Evolutionary conservation across 2,797 vertebrate species (phyloP).

Genomic region (Rhadinocentrus ornatus): DNA sequence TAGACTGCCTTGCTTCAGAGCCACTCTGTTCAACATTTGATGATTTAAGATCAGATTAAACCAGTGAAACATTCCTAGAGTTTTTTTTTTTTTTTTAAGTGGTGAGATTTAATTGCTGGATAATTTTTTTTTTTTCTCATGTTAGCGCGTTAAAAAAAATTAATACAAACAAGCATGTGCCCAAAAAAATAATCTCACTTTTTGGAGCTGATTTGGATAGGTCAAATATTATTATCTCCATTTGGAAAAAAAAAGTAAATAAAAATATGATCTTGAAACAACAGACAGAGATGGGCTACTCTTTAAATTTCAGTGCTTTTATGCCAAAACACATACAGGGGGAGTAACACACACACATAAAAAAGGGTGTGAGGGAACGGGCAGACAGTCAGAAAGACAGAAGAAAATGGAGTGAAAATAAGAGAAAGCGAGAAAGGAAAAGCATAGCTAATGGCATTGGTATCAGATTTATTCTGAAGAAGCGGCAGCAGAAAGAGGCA

Average conservation of each 20-base stretch:
- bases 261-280: slow-evolving; percentile 75
- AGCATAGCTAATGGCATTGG: slow-evolving; percentile 92
- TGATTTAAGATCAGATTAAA: slow-evolving; percentile 70
- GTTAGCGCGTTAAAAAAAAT: slow-evolving; percentile 40
- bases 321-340: slow-evolving; percentile 79
- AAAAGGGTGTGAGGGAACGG: not conserved
- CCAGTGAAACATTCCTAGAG: slow-evolving; percentile 52
- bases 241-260: slow-evolving; percentile 35
- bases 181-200: slow-evolving; percentile 64
- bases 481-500: slow-evolving; percentile 81
- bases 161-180: slow-evolving; percentile 59
- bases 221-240: slow-evolving; percentile 74
- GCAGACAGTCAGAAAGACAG: slow-evolving; percentile 67
- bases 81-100: slow-evolving; percentile 45
- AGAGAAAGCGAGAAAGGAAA: slow-evolving; percentile 67
- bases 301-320: slow-evolving; percentile 74
- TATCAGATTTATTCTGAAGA: slow-evolving; percentile 95
- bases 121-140: slow-evolving; percentile 29
- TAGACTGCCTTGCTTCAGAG: slow-evolving; percentile 43
- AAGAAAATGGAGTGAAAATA: slow-evolving; percentile 68
- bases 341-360: slow-evolving; percentile 29
- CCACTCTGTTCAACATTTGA: slow-evolving; percentile 64
- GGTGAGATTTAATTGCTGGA: slow-evolving; percentile 61
- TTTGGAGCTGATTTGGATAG: slow-evolving; percentile 65
- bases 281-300: slow-evolving; percentile 71